Evolutionary conservation across 2,113 vertebrate genomes (phyloP).

Genomic region (Podarcis cretensis): DNA sequence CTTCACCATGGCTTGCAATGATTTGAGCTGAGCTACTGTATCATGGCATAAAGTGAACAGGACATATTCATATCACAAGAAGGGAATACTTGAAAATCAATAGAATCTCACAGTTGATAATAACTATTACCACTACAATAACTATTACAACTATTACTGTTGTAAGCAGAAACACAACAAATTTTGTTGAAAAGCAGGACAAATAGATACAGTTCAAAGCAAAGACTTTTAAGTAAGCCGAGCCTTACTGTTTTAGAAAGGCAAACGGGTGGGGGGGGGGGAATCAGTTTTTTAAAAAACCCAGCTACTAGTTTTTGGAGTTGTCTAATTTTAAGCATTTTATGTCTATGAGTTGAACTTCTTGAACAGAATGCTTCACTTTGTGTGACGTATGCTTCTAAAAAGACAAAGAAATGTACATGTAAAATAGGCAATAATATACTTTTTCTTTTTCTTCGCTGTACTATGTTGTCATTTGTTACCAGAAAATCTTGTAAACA

Average conservation of each 20-base stretch:
- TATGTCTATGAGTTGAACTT: background rate
- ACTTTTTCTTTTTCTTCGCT: background rate
- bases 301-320: background rate
- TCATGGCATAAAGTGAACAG: background rate
- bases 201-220: background rate
- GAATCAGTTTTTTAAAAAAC: background rate
- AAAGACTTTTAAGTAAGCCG: background rate
- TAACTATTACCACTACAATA: background rate
- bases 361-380: background rate
- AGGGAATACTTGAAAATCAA: background rate
- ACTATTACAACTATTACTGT: background rate
- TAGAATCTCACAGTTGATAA: background rate
- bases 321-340: background rate
- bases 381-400: background rate
- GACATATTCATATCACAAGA: background rate
- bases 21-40: background rate
- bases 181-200: background rate
- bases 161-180: background rate
- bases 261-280: background rate
- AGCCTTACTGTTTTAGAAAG: background rate
- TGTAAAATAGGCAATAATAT: background rate
- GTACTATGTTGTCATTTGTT: background rate
- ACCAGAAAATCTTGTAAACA: background rate
- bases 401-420: background rate
- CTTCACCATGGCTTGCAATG: too few species aligned